phyloP scores from a whole-genome alignment of 2,888 invertebrate species.

The Cryptus viduatorius region DNA sequence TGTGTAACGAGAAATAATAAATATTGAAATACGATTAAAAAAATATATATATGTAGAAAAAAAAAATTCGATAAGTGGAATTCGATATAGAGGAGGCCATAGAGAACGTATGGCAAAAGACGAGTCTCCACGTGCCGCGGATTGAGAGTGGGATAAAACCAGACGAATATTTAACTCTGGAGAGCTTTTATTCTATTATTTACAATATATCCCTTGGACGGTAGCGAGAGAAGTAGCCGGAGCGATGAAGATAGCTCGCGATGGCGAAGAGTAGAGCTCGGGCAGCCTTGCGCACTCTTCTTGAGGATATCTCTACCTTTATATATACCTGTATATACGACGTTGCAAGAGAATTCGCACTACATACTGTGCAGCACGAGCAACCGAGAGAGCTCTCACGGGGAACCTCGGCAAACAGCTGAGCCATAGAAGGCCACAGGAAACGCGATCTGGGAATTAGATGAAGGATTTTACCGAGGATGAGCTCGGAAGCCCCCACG shows the following conservation, averaged over 20 bases:
- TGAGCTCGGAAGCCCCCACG: conserved; percentile 21
- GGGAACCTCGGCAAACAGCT: conserved; percentile 44
- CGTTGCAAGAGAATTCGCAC: conserved; percentile 10
- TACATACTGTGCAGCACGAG: conserved; percentile 1
- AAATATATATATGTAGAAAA: too few relatives aligned
- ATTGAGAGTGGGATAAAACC: conserved; percentile 52
- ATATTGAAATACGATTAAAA: not conserved
- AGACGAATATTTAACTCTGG: conserved; percentile 41
- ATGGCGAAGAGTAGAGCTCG: conserved; percentile 48
- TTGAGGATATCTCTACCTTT: not conserved
- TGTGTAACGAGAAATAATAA: not conserved
- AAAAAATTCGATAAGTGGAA: conserved; percentile 27
- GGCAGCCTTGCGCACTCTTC: not conserved
- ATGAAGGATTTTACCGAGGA: conserved; percentile 70
- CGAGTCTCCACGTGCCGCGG: conserved; percentile 37
- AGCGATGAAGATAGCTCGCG: conserved; percentile 65
- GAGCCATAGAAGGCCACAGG: conserved; percentile 72
- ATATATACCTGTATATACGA: conserved; percentile 7
- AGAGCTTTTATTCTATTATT: conserved; percentile 58
- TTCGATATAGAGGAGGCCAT: conserved; percentile 1
- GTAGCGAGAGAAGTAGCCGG: conserved; percentile 58
- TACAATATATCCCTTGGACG: conserved; percentile 51
- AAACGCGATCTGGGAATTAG: conserved; percentile 73
- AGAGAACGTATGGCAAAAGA: not conserved
- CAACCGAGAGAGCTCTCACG: not conserved